phyloP scores from a whole-genome alignment of 2,888 invertebrate species.

The Conus canariensis region DNA sequence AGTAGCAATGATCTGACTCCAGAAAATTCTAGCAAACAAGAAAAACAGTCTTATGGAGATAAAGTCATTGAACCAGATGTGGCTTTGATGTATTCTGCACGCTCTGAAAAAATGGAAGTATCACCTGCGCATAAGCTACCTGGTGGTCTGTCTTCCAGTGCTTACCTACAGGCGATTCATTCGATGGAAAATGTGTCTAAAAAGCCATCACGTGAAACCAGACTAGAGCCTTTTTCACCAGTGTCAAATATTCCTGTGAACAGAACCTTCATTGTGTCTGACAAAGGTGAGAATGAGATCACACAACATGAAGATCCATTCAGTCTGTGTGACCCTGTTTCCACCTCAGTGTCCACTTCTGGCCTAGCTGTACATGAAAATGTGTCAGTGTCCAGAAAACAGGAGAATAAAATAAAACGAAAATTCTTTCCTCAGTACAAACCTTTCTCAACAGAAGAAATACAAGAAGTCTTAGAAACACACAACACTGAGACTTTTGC shows the following conservation, averaged over 20 bases:
- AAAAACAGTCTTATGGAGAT: neutral
- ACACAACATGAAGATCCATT: neutral
- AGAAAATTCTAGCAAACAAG: neutral
- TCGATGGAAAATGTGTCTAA: neutral
- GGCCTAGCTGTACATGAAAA: neutral
- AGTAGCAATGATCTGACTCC: neutral
- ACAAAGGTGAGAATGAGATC: neutral
- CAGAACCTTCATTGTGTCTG: neutral
- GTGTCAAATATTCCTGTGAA: neutral
- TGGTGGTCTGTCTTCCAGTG: neutral
- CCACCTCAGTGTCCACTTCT: neutral
- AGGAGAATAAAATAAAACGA: neutral
- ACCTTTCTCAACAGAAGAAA: slow-evolving; percentile 12
- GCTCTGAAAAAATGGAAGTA: neutral
- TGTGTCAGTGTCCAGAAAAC: neutral
- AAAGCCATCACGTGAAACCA: neutral
- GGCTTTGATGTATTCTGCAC: neutral
- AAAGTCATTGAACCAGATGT: neutral
- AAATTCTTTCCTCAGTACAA: neutral
- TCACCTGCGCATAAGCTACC: neutral
- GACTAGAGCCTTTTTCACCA: neutral
- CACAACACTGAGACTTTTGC: neutral
- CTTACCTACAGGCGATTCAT: neutral
- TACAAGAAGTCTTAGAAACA: slow-evolving; percentile 2
- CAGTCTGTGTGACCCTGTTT: neutral